Base-by-base conservation (phyloP, 2,888 invertebrate genomes). In the Imbricaverruca yamaguchii region DNA sequence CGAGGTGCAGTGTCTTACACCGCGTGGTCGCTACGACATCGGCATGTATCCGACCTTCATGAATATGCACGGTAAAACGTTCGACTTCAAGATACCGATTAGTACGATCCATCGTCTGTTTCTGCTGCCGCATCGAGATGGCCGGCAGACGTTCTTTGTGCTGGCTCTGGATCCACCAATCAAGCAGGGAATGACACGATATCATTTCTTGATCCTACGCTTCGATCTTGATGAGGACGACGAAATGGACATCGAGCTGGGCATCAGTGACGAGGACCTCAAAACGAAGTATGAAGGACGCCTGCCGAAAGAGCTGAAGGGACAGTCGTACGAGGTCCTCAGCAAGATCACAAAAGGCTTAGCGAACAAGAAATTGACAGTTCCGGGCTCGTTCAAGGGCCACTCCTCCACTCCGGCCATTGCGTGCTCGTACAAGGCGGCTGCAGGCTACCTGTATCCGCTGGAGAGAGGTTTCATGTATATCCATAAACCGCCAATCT, bases 41-140 rank as follows among this genome's bases (percentile, higher is more conserved):
- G 97, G 97, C 89, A 92, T 97, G 82, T 97, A 95, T 88, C 93
- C 94, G 80, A 91, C 94, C 0, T 96, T 96, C 87, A 92, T 97
- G 85, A 95, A 96, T 88, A 91, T 97, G 82, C 96, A 96, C 86
- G 97, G 97, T 86, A 99, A 99, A 91, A 98, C 99, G 0, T 99
- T 98, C 86, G 99, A 99, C 89, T 99, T 99, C 90, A 99, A 99
- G 89, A 98, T 99, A 85, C 98, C 98, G 0, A 95, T 97, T 92
- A 95, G 95, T 0, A 97, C 98, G 0, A 97, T 99, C 8, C 89
- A 98, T 23, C 91, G 99, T 12, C 88, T 99, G 23, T 99, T 99
- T 87, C 89, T 98, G 61, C 89, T 99, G 81, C 98, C 98, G 0
- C 98, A 99, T 87, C 97, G 96, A 87, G 98, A 99, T 87, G 94